Base-by-base conservation (phyloP, 2,113 vertebrate genomes). In the Perca schrenkii region DNA sequence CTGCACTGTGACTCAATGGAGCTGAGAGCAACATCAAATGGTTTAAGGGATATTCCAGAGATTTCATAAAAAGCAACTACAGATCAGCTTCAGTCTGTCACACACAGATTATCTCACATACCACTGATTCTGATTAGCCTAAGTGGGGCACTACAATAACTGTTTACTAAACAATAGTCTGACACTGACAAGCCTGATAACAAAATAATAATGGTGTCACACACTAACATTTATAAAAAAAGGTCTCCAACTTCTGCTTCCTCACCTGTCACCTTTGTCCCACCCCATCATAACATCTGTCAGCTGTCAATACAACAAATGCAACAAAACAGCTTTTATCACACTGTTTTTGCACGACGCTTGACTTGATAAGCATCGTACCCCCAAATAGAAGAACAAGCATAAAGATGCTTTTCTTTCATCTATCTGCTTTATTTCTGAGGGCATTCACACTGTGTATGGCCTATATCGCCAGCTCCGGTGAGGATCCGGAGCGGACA, bases 391-490 rank as follows among this genome's bases (percentile, higher is more conserved):
- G 12, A 73, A 58, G 52, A 78, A 75, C 66, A 75, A 70, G 66
- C 74, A 62, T 60, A 57, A 70, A 83, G 40, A 57, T 56, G 49
- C 3, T 46, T 60, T n/a, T 60, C 31, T 34, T 5, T 3, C 8
- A 70, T 78, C 77, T 47, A 50, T 88, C 80, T 75, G 43, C 75
- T 74, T 66, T 76, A 60, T 64, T 84, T n/a, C 16, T 43, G 43
- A 80, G 72, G 71, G 58, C 64, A 72, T 71, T 80, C 61, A 50
- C 56, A 54, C 40, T 73, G 67, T 54, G 79, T 71, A 50, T 88
- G 86, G 80, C 82, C 89, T 85, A 87, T 83, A 87, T 90, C 72
- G 63, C 52, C 80, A 43, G 73, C 58, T 74, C 84, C 74, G n/a
- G 82, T 56, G 87, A 87, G 84, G 76, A 87, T 88, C 72, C 19